Conservation (phyloP, 2,888 invertebrate species). For the Phengaris alcon region DNA sequence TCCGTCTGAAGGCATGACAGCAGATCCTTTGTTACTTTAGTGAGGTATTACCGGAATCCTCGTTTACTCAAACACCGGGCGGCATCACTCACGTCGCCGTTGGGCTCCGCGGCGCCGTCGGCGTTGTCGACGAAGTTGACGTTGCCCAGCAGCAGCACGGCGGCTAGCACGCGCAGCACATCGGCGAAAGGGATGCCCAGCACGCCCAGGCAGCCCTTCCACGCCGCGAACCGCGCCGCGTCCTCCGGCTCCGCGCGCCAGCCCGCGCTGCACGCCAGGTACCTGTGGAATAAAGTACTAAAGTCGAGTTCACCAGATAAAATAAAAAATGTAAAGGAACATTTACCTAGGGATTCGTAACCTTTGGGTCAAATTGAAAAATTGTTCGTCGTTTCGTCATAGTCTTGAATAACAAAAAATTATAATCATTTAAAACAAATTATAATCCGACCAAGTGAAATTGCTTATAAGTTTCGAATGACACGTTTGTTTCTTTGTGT, state of each 20-base stretch:
- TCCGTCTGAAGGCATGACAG: slow-evolving; percentile 76
- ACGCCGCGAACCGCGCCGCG: slow-evolving; percentile 86
- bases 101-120: slow-evolving; percentile 86
- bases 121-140: slow-evolving; percentile 92
- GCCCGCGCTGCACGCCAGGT: slow-evolving; percentile 76
- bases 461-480: too few species aligned
- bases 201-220: slow-evolving; percentile 94
- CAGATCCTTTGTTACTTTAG: too few species aligned
- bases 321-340: neutral
- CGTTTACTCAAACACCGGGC: too few species aligned
- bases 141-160: slow-evolving; percentile 94
- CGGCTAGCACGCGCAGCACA: slow-evolving; percentile 93
- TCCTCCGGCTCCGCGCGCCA: slow-evolving; percentile 68
- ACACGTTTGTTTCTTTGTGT: too few species aligned
- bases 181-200: slow-evolving; percentile 96
- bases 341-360: too few species aligned
- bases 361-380: too few species aligned
- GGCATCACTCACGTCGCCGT: slow-evolving; percentile 83
- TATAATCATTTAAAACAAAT: too few species aligned
- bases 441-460: too few species aligned
- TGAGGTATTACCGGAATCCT: too few species aligned
- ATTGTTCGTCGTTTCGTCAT: too few species aligned
- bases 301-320: neutral
- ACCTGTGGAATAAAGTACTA: slow-evolving; percentile 56
- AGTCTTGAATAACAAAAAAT: too few species aligned